Evolutionary conservation across 2,113 vertebrate species (phyloP).

Genomic region (Gallinago jamesoni): DNA sequence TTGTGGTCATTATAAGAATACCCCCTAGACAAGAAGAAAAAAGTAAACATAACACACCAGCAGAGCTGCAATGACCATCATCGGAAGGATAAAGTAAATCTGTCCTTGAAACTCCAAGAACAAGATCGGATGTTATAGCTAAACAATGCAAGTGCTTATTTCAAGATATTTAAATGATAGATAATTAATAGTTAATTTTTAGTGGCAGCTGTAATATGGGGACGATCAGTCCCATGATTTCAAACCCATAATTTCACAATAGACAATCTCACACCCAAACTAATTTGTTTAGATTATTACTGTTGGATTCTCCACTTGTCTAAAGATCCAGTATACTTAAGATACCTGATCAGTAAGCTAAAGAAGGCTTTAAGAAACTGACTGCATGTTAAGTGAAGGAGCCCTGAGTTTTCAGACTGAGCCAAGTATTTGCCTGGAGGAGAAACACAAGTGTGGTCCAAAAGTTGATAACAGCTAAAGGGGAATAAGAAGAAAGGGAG

Average conservation of each 20-base stretch:
- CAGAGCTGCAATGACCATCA: not conserved
- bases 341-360: not conserved
- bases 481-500: rapidly evolving
- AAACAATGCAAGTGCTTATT: not conserved
- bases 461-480: not conserved
- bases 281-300: not conserved
- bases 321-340: not conserved
- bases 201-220: not conserved
- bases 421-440: not conserved
- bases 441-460: not conserved
- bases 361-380: not conserved
- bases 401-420: not conserved
- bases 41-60: not conserved
- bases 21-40: not conserved
- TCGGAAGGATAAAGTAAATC: not conserved
- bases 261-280: not conserved
- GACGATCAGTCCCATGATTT: not conserved
- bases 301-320: not conserved
- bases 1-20: not conserved
- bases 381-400: not conserved
- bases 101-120: not conserved
- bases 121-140: not conserved
- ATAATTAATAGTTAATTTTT: not conserved
- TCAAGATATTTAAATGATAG: not conserved
- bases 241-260: not conserved